Percentiles rank a stretch among this genome's conserved stretches.
phyloP scores from a whole-genome alignment of 2,797 vertebrate genomes.

The Selene dorsalis region DNA sequence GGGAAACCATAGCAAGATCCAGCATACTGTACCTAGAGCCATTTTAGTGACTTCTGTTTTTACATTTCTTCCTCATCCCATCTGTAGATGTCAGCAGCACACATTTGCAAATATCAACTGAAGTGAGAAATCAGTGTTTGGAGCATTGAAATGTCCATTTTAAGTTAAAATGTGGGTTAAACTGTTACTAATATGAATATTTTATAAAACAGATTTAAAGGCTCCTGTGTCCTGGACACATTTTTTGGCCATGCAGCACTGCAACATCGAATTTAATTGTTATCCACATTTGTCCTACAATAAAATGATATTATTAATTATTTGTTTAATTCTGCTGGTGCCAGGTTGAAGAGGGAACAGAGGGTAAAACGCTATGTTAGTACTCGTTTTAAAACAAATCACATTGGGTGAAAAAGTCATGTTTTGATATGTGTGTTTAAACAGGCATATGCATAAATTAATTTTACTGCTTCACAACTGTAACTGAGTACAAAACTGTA shows the following conservation, averaged over 20 bases:
- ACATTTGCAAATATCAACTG: slow-evolving; percentile 60
- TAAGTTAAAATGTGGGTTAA: slow-evolving; percentile 17
- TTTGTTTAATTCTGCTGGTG: slow-evolving; percentile 49
- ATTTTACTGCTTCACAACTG: slow-evolving; percentile 68
- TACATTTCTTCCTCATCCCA: slow-evolving; percentile 51
- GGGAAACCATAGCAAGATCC: slow-evolving; percentile 50
- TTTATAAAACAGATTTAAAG: slow-evolving; percentile 47
- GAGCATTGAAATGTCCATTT: slow-evolving; percentile 8
- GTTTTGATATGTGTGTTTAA: slow-evolving; percentile 49
- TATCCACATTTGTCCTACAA: slow-evolving; percentile 16
- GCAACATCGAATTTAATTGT: slow-evolving; percentile 22
- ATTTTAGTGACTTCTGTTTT: slow-evolving; percentile 64
- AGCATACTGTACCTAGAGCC: slow-evolving; percentile 67
- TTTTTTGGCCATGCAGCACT: slow-evolving; percentile 7
- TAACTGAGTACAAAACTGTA: slow-evolving; percentile 67
- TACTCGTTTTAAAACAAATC: slow-evolving; percentile 42
- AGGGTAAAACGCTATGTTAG: slow-evolving; percentile 30
- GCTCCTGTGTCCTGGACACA: slow-evolving; percentile 12
- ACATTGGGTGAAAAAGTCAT: slow-evolving; percentile 29
- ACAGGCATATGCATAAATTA: slow-evolving; percentile 38
- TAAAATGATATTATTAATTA: not conserved
- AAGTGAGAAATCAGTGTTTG: slow-evolving; percentile 39
- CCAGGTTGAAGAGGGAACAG: slow-evolving; percentile 16
- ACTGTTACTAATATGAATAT: slow-evolving; percentile 24
- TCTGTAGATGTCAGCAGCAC: slow-evolving; percentile 56